Evolutionary conservation across 1,140 invertebrate species (phyloP).

Genomic region (Polyergus mexicanus): DNA sequence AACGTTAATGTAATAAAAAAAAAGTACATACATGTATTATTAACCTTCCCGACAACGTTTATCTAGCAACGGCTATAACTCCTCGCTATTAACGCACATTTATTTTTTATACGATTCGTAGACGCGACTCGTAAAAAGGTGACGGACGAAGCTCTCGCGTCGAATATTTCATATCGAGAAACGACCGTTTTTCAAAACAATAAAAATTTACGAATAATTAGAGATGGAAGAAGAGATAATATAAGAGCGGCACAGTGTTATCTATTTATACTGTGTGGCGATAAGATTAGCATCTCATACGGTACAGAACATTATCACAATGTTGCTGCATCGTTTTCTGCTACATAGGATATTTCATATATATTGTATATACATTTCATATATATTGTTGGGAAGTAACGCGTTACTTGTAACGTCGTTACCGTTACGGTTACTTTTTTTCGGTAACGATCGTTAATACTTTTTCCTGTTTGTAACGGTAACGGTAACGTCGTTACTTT

Average conservation of each 20-base stretch:
- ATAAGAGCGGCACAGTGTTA: background rate
- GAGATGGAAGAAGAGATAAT: background rate
- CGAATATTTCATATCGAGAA: conserved; percentile 5
- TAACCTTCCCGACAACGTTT: background rate
- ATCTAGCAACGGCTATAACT: background rate
- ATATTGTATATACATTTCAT: no score
- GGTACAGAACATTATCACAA: no score
- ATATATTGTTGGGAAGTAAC: no score
- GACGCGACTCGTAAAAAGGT: background rate
- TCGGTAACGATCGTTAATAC: no score
- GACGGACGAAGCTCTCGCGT: background rate
- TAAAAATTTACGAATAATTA: conserved; percentile 12
- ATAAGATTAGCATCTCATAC: background rate
- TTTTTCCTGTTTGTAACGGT: no score
- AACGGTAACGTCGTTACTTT: no score
- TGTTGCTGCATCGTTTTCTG: no score
- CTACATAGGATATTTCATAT: no score
- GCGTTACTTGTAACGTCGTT: no score
- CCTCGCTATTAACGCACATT: conserved; percentile 32
- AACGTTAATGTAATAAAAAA: conserved; percentile 2
- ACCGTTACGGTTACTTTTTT: no score
- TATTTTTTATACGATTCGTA: conserved; percentile 20
- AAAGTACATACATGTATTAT: conserved; percentile 18
- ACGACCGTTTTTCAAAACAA: background rate
- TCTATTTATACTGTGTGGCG: background rate